These are phyloP conservation scores for Latheticus oryzae DNA, from an alignment of 2,888 invertebrate species.

Conservation along the genomic window DNA sequence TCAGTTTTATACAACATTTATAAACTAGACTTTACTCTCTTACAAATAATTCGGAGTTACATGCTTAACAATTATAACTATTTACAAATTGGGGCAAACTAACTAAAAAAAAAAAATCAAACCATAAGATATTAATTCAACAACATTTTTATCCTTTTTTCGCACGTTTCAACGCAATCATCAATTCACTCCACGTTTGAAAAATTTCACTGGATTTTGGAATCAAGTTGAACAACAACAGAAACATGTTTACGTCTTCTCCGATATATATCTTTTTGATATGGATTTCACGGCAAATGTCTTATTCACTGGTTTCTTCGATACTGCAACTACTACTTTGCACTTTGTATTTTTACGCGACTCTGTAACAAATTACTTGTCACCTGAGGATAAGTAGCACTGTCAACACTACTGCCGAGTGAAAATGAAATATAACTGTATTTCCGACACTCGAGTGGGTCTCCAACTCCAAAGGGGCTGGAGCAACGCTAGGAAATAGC, in stretches of 20 bases:
- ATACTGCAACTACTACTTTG: slow-evolving; percentile 20
- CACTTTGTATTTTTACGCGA: slow-evolving; percentile 32
- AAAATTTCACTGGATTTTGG: too few species aligned
- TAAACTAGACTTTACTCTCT: slow-evolving; percentile 13
- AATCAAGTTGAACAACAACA: too few species aligned
- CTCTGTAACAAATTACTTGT: slow-evolving; percentile 51
- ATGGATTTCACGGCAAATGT: slow-evolving; percentile 26
- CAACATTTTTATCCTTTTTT: too few species aligned
- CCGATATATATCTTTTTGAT: slow-evolving; percentile 21
- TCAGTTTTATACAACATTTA: slow-evolving; percentile 49
- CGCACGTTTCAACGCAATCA: too few species aligned
- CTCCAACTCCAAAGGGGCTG: slow-evolving; percentile 61
- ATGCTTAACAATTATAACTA: slow-evolving; percentile 9
- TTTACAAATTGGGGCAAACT: neutral
- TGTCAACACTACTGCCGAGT: slow-evolving; percentile 45
- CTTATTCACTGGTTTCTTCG: too few species aligned
- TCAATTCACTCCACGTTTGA: slow-evolving; percentile 40
- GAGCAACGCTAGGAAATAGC: slow-evolving; percentile 60
- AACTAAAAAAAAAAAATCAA: slow-evolving; percentile 13
- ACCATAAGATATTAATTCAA: neutral
- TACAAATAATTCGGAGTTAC: slow-evolving; percentile 49
- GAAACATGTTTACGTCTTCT: slow-evolving; percentile 24
- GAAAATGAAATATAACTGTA: slow-evolving; percentile 46
- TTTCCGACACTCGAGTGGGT: slow-evolving; percentile 52
- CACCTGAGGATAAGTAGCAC: slow-evolving; percentile 56